Base-by-base conservation (phyloP, 2,113 vertebrate genomes). In the Pelusios castaneus region DNA sequence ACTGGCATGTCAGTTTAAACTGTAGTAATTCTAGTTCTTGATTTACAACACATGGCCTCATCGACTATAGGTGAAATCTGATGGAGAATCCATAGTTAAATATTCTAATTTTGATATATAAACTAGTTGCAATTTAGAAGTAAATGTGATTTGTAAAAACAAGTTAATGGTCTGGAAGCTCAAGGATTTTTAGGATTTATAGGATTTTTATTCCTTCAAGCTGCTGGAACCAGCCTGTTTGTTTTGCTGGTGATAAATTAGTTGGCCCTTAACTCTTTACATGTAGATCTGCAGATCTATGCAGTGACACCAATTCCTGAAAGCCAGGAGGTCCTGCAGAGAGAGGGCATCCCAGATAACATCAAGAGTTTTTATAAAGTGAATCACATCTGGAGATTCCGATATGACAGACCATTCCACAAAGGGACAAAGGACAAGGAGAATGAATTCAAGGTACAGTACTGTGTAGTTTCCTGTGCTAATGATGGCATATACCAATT, bases 291-390 rank as follows among this genome's bases (percentile, higher is more conserved):
- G 97, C 99, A 99, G 98, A 99, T 99, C 94, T 99, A 99, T 77
- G 99, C 99, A 2, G 99, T 99, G 56, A 99, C 99, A 21, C 99
- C 99, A 47, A 99, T 99, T 95, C 99, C 99, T 1, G 99, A 99
- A 98, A 99, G 98, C 52, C 99, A 99, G 95, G 99, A 99, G 86
- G 99, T 99, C 41, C 98, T 99, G 87, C 99, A 99, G 97, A 98
- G 99, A 88, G 99, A 99, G 2, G 99, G 99, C 3, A 99, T 99
- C 90, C 99, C 99, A 0, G 99, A 99, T 98, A 99, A 99, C 96
- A 99, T 99, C 98, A 99, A 99, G 96, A 99, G 99, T 97, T 99
- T 99, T 97, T 99, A 99, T 97, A 99, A 99, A 98, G 99, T 99
- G 96, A 99, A 99, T 97, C 99, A 99, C 94, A 99, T 99, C 97